A percentile compares a stretch with the other conserved stretches of the same genome.
Evolutionary conservation across 2,113 vertebrate genomes (phyloP).

Genomic region (Sinosuthora webbiana): DNA sequence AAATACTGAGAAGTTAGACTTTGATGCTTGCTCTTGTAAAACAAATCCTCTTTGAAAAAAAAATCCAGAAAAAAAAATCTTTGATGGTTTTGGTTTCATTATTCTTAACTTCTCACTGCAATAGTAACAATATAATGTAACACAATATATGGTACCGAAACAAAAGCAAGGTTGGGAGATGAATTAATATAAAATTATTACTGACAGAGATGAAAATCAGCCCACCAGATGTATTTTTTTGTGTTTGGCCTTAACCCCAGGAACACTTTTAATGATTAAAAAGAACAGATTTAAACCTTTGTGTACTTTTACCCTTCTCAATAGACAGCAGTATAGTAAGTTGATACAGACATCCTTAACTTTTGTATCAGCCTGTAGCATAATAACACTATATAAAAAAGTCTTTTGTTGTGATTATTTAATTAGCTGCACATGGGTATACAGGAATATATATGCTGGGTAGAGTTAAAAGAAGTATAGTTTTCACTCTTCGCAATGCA

Average conservation of each 20-base stretch:
- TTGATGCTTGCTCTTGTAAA: background rate
- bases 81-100: background rate
- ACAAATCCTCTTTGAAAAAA: background rate
- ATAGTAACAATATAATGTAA: background rate
- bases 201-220: background rate
- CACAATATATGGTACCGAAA: background rate
- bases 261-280: background rate
- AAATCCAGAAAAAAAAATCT: background rate
- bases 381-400: background rate
- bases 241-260: background rate
- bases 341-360: fast-evolving
- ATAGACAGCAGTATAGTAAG: background rate
- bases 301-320: background rate
- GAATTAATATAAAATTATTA: background rate
- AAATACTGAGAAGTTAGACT: conserved; percentile 24
- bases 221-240: background rate
- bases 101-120: background rate
- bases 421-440: background rate
- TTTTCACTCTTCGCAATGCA: background rate
- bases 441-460: background rate
- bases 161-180: background rate
- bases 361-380: background rate
- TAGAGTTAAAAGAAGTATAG: background rate
- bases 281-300: background rate
- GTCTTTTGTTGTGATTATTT: background rate